Base-by-base conservation (phyloP, 1,140 invertebrate species). In the Papilio polytes region DNA sequence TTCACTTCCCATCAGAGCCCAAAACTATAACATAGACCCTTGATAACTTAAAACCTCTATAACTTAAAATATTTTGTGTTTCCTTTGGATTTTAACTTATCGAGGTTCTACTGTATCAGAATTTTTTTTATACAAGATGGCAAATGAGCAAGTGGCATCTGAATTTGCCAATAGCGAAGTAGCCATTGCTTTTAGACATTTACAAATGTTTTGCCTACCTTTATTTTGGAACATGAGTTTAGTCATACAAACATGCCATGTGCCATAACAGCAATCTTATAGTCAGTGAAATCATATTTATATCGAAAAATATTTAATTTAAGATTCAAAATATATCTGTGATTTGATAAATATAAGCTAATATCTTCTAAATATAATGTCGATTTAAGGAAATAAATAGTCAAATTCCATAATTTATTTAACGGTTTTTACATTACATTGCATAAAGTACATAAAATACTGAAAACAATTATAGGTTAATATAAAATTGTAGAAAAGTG, bases 321-420 rank as follows among this genome's bases (percentile, higher is more conserved):
- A 88, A 90, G 87, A 63, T 46, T 88, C 85, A 87, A 89, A 86
- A 88, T 84, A 82, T 90, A 87, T 89, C 91, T 92, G 91, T 92
- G 91, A 92, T 92, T 85, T 90, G 86, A 87, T 88, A 86, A 85
- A 81, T 80, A 79, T 89, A 86, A 86, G 84, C 53, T 81, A 80
- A 80, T 79, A 83, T 80, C 78, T 81, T 81, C 76, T 46, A 63
- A 20, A 48, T 53, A 12, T 46, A 48, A 56, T 79, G 48, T 18
- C 22, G 41, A 18, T 51, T 74, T 51, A 76, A 76, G 80, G 80
- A 81, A 85, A 81, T 80, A 15, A 80, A 86, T 73, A 81, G 72
- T 51, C 63, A 18, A 70, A 70, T 70, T 70, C 22, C 26, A 70
- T 70, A 70, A 70, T 70, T 70, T 70, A 70, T 70, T 70, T 18